Conservation (phyloP, 2,888 invertebrate genomes). For the Ceriagrion tenellum region DNA sequence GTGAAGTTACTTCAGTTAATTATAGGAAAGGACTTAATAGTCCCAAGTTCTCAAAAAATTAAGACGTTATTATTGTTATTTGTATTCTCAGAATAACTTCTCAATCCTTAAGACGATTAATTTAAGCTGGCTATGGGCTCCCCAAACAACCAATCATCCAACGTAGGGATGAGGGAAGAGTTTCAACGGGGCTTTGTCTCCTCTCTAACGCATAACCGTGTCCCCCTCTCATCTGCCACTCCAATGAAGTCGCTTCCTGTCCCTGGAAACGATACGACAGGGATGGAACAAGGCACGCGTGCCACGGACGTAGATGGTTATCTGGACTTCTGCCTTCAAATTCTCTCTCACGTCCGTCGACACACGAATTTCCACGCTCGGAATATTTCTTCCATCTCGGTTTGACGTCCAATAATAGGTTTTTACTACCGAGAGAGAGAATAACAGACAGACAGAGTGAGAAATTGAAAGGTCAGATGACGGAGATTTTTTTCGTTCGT, state of each 20-base stretch:
- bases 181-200: not conserved
- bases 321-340: not conserved
- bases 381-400: not conserved
- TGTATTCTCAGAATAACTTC: too few relatives aligned
- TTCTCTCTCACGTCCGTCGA: not conserved
- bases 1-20: too few relatives aligned
- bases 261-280: not conserved
- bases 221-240: not conserved
- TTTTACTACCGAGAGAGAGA: not conserved
- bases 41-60: too few relatives aligned
- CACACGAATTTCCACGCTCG: not conserved
- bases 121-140: too few relatives aligned
- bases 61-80: too few relatives aligned
- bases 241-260: not conserved
- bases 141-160: too few relatives aligned
- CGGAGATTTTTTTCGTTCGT: not conserved
- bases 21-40: too few relatives aligned
- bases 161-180: not conserved
- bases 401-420: constrained; percentile 7
- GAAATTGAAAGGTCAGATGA: not conserved
- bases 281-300: constrained; percentile 17
- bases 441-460: not conserved
- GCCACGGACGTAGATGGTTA: not conserved
- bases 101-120: too few relatives aligned
- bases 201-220: not conserved